Percentiles rank a stretch among this genome's conserved stretches.
These are phyloP conservation scores for Cheumatopsyche charites DNA, from an alignment of 1,140 invertebrate genomes.

Conservation along the genomic window DNA sequence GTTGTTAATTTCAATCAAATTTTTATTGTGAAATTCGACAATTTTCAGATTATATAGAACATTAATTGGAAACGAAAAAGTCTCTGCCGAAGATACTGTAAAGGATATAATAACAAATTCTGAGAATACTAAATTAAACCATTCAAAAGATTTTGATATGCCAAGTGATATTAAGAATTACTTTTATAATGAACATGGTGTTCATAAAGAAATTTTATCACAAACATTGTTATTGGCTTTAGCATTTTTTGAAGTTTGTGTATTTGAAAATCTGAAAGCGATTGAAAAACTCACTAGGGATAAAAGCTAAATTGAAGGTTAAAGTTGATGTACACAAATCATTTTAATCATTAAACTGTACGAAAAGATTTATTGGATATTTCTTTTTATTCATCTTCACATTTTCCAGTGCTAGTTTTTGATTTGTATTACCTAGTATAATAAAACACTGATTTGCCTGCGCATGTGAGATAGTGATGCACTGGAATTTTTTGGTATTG, in stretches of 20 bases:
- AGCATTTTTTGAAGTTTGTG: constrained; percentile 60
- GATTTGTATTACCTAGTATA: no score
- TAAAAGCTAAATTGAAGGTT: neutral
- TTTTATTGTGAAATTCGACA: no score
- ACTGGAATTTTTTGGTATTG: no score
- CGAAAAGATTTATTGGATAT: no score
- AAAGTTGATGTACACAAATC: no score
- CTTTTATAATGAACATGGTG: constrained; percentile 48
- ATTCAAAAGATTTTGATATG: constrained; percentile 17
- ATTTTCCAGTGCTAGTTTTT: no score
- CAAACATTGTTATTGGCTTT: constrained; percentile 55
- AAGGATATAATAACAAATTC: constrained; percentile 44
- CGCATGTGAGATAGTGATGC: no score
- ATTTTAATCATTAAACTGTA: no score
- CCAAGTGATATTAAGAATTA: constrained; percentile 1
- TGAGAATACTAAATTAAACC: neutral
- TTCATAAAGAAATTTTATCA: constrained; percentile 57
- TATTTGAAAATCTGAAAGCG: constrained; percentile 55
- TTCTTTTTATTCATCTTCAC: no score
- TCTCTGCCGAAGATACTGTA: constrained; percentile 57
- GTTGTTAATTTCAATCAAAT: no score
- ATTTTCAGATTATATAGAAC: constrained; percentile 56
- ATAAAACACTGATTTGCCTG: no score
- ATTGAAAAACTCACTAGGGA: constrained; percentile 5
- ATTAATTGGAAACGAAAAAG: constrained; percentile 57